Evolutionary conservation across 2,888 invertebrate genomes (phyloP), one percentile per base, ranked within the genome.

Genomic region (Tenthredo mesomela): DNA sequence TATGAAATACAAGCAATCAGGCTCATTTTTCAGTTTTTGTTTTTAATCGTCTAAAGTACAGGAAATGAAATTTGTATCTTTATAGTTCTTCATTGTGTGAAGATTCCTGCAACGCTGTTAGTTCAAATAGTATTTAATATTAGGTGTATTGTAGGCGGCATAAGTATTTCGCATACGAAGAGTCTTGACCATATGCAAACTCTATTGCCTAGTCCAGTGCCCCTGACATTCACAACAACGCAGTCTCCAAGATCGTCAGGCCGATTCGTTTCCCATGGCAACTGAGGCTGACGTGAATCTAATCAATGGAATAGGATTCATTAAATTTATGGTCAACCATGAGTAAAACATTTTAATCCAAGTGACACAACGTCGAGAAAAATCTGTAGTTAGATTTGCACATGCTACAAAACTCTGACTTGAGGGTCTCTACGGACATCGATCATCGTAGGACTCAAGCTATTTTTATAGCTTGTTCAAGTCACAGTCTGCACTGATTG

Each of bases 111-210:
- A 67, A 18, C 2, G 25, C 25, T 67, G 70, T 70, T 70, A 50
- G 25, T 21, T 25, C 47, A 29, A 43, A 33, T n/a, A n/a, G 10
- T 29, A 18, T 29, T 77, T n/a, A 9, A 54, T 33, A 25, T 18
- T 4, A 50, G 77, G 4, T 77, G 50, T 33, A 29, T 18, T 29
- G 54, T 33, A 33, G 77, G 58, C 10, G 61, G 18, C 15, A 33
- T 58, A n/a, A 40, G 37, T 61, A 80, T 80, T 80, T 80, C 80
- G 40, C 80, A 80, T n/a, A 21, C 80, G 61, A 80, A 80, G 33
- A 40, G 5, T 50, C 50, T 80, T 2, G 10, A 21, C 37, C 80
- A 61, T 61, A 40, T 15, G 61, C 80, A 80, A 2, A 58, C 21
- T 25, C 21, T 80, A 6, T 61, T 58, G n/a, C 2, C 12, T 21